These are phyloP conservation scores for Acanthis flammea DNA, from an alignment of 2,797 vertebrate genomes.

Conservation along the genomic window DNA sequence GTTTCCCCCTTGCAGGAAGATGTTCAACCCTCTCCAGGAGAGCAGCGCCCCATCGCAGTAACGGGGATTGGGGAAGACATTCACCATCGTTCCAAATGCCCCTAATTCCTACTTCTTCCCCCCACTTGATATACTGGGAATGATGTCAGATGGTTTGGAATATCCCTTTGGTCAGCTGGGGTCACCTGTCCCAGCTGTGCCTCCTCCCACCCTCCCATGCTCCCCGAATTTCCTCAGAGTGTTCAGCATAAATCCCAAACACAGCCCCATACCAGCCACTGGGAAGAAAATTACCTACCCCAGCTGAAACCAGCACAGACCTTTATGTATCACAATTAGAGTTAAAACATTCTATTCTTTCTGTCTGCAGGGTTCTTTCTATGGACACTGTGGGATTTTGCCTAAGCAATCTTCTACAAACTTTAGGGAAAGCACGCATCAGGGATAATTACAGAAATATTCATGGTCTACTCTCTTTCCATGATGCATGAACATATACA, in stretches of 20 bases:
- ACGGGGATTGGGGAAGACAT: not conserved
- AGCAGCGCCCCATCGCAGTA: rapidly evolving
- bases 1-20: not conserved
- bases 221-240: rapidly evolving
- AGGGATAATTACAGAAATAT: not conserved
- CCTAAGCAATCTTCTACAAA: not conserved
- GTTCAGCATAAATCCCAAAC: not conserved
- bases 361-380: not conserved
- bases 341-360: not conserved
- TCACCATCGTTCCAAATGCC: not conserved
- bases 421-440: not conserved
- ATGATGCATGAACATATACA: not conserved
- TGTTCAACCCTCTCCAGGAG: not conserved
- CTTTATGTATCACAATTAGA: not conserved
- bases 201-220: not conserved
- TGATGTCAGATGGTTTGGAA: not conserved
- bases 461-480: not conserved
- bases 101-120: no score
- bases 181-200: not conserved
- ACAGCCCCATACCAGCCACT: not conserved
- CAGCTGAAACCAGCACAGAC: not conserved
- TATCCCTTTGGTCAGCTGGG: not conserved
- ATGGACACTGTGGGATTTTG: not conserved
- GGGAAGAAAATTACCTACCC: not conserved
- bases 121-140: rapidly evolving